Conservation (phyloP, 2,888 invertebrate genomes). For the Epistrophe grossulariae region DNA sequence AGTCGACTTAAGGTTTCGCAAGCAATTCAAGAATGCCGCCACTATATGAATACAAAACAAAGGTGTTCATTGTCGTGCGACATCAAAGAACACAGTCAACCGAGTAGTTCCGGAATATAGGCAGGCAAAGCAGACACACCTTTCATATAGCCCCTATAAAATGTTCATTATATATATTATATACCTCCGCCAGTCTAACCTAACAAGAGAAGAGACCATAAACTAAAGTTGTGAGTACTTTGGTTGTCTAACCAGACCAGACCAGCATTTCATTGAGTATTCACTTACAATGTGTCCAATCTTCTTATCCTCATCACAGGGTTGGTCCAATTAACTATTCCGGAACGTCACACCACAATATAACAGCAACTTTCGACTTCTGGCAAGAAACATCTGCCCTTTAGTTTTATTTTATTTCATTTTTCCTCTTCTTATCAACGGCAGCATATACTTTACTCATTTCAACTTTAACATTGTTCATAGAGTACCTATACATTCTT, state of each 20-base stretch:
- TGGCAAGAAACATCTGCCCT: conserved; percentile 65
- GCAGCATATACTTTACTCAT: conserved; percentile 1
- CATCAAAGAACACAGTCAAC: conserved; percentile 61
- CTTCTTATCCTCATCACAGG: conserved; percentile 27
- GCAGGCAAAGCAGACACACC: conserved; percentile 62
- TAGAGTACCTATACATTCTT: conserved; percentile 4
- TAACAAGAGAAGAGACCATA: conserved; percentile 26
- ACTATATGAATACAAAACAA: conserved; percentile 34
- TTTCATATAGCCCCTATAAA: conserved; percentile 64
- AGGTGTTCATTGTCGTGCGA: conserved; percentile 44
- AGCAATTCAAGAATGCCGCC: conserved; percentile 21
- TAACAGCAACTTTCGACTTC: conserved; percentile 66
- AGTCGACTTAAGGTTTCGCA: background rate
- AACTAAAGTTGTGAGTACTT: conserved; percentile 15
- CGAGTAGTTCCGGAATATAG: conserved; percentile 57
- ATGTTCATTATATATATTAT: background rate
- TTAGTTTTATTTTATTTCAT: conserved; percentile 10
- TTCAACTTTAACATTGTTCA: conserved; percentile 16
- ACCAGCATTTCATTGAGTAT: conserved; percentile 53
- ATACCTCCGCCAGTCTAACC: background rate
- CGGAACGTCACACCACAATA: conserved; percentile 61
- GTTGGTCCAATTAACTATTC: conserved; percentile 67
- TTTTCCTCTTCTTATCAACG: conserved; percentile 15
- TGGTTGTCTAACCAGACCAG: conserved; percentile 37
- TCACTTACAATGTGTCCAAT: conserved; percentile 57